Conservation (phyloP, 2,888 invertebrate genomes). For the Dryocosmus kuriphilus region DNA sequence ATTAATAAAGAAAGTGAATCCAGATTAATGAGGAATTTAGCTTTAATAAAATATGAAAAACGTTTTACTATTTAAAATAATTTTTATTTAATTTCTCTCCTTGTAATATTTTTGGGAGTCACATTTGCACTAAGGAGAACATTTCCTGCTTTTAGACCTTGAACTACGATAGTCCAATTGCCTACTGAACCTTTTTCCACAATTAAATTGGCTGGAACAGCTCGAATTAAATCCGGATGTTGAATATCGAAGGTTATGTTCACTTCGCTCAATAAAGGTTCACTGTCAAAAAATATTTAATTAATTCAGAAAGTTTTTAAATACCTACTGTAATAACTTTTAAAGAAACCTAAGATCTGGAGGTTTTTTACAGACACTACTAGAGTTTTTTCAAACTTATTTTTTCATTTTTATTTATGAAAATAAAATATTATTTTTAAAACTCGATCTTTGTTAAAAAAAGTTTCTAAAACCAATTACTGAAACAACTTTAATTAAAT, state of each 20-base stretch:
- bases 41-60: no score
- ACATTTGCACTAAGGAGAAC: conserved; percentile 83
- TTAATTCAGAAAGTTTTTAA: no score
- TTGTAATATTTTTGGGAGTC: conserved; percentile 78
- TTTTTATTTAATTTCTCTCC: conserved; percentile 73
- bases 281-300: conserved; percentile 72
- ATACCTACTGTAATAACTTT: no score
- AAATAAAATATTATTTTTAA: background rate
- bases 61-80: background rate
- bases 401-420: background rate
- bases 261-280: conserved; percentile 77
- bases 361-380: background rate
- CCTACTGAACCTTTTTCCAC: conserved; percentile 69
- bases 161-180: conserved; percentile 78
- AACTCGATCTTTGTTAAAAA: background rate
- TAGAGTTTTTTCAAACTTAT: background rate
- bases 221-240: conserved; percentile 82
- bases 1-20: no score
- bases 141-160: conserved; percentile 84
- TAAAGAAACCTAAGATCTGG: background rate
- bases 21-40: no score
- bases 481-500: no score
- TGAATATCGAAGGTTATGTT: conserved; percentile 81
- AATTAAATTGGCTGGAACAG: conserved; percentile 79
- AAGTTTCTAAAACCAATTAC: no score